Evolutionary conservation across 2,888 invertebrate species (phyloP), one percentile per base, ranked within the genome.

Genomic region (Chironomus tentans): DNA sequence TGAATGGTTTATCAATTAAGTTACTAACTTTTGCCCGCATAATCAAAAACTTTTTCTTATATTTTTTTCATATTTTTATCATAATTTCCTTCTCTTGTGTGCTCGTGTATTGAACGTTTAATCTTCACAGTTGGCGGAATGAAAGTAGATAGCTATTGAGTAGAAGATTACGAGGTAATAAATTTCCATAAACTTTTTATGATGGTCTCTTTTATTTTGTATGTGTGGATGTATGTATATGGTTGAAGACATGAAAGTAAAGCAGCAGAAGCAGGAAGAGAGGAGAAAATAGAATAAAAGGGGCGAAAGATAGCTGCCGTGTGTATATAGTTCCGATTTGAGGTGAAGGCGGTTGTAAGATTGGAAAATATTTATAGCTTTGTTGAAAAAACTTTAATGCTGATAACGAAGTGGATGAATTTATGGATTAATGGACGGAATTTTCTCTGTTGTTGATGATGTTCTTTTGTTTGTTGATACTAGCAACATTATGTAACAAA

Each of bases 111-210:
- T 50, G 18, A 22, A 62, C 72, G 15, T 62, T 72, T 38, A 72
- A 72, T 72, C 62, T 38, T 28, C 15, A 48, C 21, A 56, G 56
- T 38, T 38, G 18, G 56, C 6, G 56, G 56, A 56, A 56, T 18
- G 56, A 56, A 56, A 18, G 15, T n/a, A 15, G n/a, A 18, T 56
- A 18, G n/a, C 15, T n/a, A 18, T 56, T n/a, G 56, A 56, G n/a
- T n/a, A 7, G 50, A 61, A 38, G 72, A 72, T 62, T 72, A 74
- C 74, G 7, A 62, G 62, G 65, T 68, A 68, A 74, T 74, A 74
- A 74, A 65, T 74, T 74, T 68, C 74, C 74, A 74, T 74, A 68
- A 65, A 48, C 48, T 68, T 68, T 73, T 68, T 74, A 68, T 74
- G 74, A 74, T 68, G 74, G 74, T 68, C 38, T 10, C 15, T 56